Percentiles rank a stretch among this genome's conserved stretches.
These are phyloP conservation scores for Dendrocincla fuliginosa DNA, from an alignment of 2,797 vertebrate genomes.

Conservation along the genomic window DNA sequence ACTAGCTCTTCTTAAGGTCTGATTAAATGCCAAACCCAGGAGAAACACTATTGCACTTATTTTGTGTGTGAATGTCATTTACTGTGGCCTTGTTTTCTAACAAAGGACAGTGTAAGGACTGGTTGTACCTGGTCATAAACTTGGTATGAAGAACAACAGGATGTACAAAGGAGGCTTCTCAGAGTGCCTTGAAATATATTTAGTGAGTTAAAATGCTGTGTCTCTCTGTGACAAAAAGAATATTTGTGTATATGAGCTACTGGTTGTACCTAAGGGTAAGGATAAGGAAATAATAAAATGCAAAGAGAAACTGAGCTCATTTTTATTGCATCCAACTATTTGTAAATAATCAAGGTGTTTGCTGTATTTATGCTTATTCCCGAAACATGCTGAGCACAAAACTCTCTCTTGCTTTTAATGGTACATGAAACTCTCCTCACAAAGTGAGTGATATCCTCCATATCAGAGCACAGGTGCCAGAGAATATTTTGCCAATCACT, in stretches of 20 bases:
- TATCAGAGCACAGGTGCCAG: neutral
- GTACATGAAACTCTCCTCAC: neutral
- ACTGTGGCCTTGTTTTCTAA: neutral
- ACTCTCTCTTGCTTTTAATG: neutral
- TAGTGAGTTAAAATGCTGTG: neutral
- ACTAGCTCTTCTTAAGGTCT: neutral
- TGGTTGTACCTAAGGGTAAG: neutral
- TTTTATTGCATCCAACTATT: neutral
- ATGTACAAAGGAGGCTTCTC: neutral
- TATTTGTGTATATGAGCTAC: neutral
- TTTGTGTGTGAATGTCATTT: neutral
- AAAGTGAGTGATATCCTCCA: neutral
- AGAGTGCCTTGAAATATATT: neutral
- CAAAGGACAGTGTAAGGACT: fast-evolving
- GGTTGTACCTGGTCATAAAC: neutral
- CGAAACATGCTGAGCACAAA: neutral
- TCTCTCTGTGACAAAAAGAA: neutral
- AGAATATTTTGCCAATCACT: neutral
- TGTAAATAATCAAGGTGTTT: neutral
- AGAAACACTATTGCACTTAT: neutral
- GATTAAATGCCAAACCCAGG: neutral
- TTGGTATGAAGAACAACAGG: neutral
- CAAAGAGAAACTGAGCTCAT: neutral
- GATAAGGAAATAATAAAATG: neutral
- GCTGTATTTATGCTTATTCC: neutral